Base-by-base conservation (phyloP, 1,140 invertebrate species). In the Bombus polaris region DNA sequence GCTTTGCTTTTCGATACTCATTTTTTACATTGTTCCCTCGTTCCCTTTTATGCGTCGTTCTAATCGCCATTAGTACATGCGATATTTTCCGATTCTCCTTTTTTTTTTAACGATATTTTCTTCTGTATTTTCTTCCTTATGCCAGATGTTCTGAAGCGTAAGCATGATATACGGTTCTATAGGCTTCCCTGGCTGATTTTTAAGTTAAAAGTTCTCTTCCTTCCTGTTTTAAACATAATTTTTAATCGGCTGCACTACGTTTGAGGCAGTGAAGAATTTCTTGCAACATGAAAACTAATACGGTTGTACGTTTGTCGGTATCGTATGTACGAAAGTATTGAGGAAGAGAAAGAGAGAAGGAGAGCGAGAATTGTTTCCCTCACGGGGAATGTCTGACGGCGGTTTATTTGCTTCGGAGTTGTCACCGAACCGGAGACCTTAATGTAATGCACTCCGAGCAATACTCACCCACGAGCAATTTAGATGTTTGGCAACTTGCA, bases 401-500 rank as follows among this genome's bases (percentile, higher is more conserved):
- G 76, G 76, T 62, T 84, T 84, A 84, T 84, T 79, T 68, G 47
- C 22, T 59, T 44, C 66, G 39, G 37, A 71, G 76, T 80, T 85
- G 77, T 85, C 83, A 44, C 44, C 57, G 83, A 85, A 71, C 39
- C 44, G 47, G 47, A 28, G 47, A 73, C 83, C 77, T 73, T 85
- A 85, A 85, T 72, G 83, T 73, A 70, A 85, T 73, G 75, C 76
- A 80, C 39, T 85, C 68, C 42, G 59, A 42, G 18, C 68, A n/a
- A 77, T 87, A 93, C 94, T 92, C 93, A 96, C 96, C 86, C 97
- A 96, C 28, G 98, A 98, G 94, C 98, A 99, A 94, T 98, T 98
- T 32, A 98, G 97, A 89, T 97, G 97, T 89, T 97, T 96, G 15
- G 98, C 98, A 84, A 99, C 97, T 94, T 98, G 97, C 68, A 97